phyloP scores from a whole-genome alignment of 2,888 invertebrate species.

The Drosophila rellima region DNA sequence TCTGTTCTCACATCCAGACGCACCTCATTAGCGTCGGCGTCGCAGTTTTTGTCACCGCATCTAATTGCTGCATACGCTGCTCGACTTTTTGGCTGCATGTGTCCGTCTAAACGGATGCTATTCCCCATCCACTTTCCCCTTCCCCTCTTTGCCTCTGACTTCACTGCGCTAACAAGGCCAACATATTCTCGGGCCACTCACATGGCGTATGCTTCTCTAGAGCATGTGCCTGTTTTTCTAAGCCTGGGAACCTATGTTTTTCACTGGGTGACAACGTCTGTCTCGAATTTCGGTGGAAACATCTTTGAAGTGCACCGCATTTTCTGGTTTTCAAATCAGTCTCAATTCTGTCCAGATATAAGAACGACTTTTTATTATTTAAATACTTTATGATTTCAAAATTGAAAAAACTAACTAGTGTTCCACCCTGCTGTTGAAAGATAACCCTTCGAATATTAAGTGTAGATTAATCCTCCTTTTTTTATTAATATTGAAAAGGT shows the following conservation, averaged over 20 bases:
- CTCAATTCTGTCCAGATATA: no score
- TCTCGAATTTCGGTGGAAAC: not conserved
- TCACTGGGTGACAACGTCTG: constrained; percentile 6
- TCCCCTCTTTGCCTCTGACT: constrained; percentile 58
- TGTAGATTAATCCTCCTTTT: no score
- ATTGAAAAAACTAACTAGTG: no score
- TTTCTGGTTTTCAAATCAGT: no score
- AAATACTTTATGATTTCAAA: no score
- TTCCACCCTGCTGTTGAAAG: no score
- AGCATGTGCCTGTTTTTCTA: constrained; percentile 53
- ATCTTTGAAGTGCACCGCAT: no score
- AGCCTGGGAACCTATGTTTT: constrained; percentile 76
- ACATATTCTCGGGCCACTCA: constrained; percentile 83
- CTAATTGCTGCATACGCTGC: constrained; percentile 82
- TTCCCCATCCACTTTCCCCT: not conserved
- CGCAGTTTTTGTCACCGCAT: constrained; percentile 74
- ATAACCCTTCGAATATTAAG: no score
- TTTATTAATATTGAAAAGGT: no score
- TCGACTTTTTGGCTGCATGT: constrained; percentile 36
- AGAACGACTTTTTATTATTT: no score
- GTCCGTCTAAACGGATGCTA: constrained; percentile 19
- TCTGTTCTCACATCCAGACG: constrained; percentile 59
- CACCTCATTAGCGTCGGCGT: constrained; percentile 75
- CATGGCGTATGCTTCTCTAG: constrained; percentile 61
- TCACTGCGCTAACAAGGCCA: constrained; percentile 83